A percentile compares a stretch with the other conserved stretches of the same genome.
phyloP scores from a whole-genome alignment of 2,113 vertebrate species.

The Genyomyrus donnyi region DNA sequence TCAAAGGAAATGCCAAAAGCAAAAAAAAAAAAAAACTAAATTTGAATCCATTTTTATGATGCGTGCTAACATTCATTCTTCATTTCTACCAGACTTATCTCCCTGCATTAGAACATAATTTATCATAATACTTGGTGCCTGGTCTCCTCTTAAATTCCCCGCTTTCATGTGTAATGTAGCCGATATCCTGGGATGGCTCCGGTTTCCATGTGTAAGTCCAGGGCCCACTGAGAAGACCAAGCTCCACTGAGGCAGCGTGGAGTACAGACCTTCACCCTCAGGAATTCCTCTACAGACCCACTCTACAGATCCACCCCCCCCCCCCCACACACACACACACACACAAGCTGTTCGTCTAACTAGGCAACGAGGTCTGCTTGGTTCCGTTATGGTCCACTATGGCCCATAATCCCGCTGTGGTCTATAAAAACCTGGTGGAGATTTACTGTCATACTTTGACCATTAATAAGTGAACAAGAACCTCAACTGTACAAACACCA shows the following conservation, averaged over 20 bases:
- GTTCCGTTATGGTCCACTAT: not conserved
- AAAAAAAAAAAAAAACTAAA: conserved; percentile 3
- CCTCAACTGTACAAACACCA: not conserved
- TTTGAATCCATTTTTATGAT: conserved; percentile 27
- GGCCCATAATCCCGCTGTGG: not conserved
- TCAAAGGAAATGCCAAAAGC: conserved; percentile 11
- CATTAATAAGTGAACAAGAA: not conserved
- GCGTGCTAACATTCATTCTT: conserved; percentile 49
- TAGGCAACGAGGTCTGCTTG: not conserved
- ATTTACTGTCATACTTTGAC: not conserved
- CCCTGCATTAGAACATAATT: conserved; percentile 51
- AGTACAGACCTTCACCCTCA: not conserved
- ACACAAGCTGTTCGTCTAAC: not conserved
- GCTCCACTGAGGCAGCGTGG: not conserved
- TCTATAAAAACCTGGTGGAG: not conserved
- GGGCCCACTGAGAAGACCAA: not conserved
- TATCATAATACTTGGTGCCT: conserved; percentile 60
- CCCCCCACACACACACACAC: not conserved
- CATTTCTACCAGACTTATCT: conserved; percentile 47
- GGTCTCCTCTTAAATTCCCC: conserved; percentile 52
- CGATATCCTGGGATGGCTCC: conserved; percentile 61
- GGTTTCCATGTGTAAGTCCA: conserved; percentile 52
- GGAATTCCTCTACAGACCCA: not conserved
- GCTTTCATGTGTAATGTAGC: conserved; percentile 64
- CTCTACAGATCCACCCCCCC: not conserved